phyloP scores from a whole-genome alignment of 2,888 invertebrate species.

The Stratiomys singularior region DNA sequence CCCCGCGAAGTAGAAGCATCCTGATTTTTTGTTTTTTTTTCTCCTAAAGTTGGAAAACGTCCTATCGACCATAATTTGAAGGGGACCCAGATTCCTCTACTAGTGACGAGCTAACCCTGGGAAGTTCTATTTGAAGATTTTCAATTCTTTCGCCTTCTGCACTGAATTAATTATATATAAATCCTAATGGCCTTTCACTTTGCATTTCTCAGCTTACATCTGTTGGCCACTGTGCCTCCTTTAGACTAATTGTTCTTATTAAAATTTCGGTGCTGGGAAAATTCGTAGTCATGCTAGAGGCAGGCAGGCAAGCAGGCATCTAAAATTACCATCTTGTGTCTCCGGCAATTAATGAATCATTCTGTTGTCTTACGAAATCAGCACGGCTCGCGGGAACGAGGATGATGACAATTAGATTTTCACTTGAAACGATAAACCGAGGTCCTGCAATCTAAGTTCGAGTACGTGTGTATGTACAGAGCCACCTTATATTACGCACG shows the following conservation, averaged over 20 bases:
- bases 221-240: slow-evolving; percentile 14
- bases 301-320: neutral
- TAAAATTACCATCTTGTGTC: slow-evolving; percentile 17
- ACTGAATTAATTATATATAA: slow-evolving; percentile 16
- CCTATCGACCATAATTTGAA: neutral
- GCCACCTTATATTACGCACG: no score
- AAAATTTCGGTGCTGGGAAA: slow-evolving; percentile 3
- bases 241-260: neutral
- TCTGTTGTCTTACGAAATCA: slow-evolving; percentile 16
- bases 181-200: slow-evolving; percentile 2
- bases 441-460: neutral
- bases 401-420: slow-evolving; percentile 13
- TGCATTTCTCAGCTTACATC: slow-evolving; percentile 16
- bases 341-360: slow-evolving; percentile 9
- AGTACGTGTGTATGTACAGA: no score
- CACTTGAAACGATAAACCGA: neutral
- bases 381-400: neutral
- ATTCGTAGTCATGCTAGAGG: neutral
- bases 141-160: neutral
- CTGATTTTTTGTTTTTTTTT: no score
- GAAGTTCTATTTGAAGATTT: slow-evolving; percentile 9
- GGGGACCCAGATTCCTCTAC: neutral
- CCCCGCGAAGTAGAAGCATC: no score
- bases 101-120: neutral
- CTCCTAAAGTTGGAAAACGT: no score